Conservation (phyloP, 2,113 vertebrate genomes). For the Spea bombifrons region DNA sequence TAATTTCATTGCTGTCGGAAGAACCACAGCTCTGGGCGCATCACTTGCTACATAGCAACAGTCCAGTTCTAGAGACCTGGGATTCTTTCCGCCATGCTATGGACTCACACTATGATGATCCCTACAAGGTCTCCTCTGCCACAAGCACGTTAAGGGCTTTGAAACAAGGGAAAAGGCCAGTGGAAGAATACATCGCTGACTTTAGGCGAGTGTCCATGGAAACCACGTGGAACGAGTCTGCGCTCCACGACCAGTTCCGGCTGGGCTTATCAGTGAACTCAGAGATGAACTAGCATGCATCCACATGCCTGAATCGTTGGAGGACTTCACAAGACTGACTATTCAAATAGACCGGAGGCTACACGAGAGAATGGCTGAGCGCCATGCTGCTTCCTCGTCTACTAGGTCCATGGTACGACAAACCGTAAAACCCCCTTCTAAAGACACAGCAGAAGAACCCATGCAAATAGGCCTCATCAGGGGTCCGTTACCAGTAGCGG, state of each 20-base stretch:
- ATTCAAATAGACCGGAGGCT: too few relatives aligned
- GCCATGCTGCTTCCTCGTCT: too few relatives aligned
- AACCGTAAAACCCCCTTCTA: too few relatives aligned
- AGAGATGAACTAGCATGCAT: too few relatives aligned
- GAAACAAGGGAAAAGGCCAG: neutral
- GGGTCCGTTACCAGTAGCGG: too few relatives aligned
- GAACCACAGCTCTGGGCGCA: neutral
- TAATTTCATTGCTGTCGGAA: neutral
- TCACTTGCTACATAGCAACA: neutral
- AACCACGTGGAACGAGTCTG: neutral
- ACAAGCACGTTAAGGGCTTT: neutral
- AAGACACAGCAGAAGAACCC: too few relatives aligned
- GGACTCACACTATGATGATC: neutral
- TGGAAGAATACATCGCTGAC: neutral
- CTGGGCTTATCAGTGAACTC: neutral
- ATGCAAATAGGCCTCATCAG: too few relatives aligned
- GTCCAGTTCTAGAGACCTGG: neutral
- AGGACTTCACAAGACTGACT: too few relatives aligned
- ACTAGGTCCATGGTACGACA: too few relatives aligned
- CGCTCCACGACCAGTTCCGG: neutral
- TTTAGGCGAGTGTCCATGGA: neutral
- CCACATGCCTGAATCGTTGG: too few relatives aligned
- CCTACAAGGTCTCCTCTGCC: neutral
- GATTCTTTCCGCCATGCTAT: neutral
- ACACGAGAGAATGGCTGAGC: too few relatives aligned